Conservation (phyloP, 2,113 vertebrate genomes). For the Numida meleagris region DNA sequence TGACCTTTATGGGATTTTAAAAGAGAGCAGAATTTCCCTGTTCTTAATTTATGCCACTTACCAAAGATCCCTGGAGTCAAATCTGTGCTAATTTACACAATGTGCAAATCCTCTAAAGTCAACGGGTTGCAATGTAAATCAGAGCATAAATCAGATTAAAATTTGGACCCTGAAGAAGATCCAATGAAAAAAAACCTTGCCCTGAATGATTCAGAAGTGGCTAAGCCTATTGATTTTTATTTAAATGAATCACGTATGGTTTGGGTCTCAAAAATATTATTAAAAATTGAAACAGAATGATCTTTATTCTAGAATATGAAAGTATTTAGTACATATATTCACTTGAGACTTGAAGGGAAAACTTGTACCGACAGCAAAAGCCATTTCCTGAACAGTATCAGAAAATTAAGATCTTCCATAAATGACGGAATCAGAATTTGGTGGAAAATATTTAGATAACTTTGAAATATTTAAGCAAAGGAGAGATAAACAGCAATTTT, state of each 20-base stretch:
- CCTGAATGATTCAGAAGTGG: conserved; percentile 13
- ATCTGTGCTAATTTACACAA: conserved; percentile 37
- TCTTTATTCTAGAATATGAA: conserved; percentile 20
- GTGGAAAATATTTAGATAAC: background rate
- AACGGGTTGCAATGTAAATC: background rate
- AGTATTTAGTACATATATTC: background rate
- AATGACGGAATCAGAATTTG: background rate
- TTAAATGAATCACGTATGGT: background rate
- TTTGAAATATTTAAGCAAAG: background rate
- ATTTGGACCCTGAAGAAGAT: conserved; percentile 1
- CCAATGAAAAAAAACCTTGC: background rate
- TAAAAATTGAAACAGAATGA: conserved; percentile 43
- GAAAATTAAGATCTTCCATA: background rate
- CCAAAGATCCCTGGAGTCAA: conserved; percentile 38
- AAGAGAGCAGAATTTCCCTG: conserved; percentile 50
- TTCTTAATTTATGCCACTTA: conserved; percentile 61
- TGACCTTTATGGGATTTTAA: conserved; percentile 63
- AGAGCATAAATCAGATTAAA: conserved; percentile 21
- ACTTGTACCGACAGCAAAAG: background rate
- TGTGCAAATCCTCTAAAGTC: conserved; percentile 21
- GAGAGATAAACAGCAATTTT: background rate
- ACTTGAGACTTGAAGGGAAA: background rate
- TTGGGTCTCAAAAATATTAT: conserved; percentile 36
- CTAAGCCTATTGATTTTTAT: conserved; percentile 48
- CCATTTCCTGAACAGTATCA: background rate